Conservation (phyloP, 1,140 invertebrate genomes). For the Saccostrea glomerata region DNA sequence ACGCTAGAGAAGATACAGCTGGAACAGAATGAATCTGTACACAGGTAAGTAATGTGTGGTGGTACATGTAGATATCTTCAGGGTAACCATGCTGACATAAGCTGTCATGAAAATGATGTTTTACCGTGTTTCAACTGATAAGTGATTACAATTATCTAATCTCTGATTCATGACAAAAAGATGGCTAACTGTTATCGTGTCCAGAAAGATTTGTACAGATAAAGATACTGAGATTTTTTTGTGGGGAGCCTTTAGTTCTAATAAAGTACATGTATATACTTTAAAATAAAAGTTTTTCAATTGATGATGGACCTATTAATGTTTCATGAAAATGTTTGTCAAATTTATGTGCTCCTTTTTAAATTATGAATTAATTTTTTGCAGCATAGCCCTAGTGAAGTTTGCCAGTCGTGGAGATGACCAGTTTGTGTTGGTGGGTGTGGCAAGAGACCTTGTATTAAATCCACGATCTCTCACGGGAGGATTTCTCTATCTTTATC, state of each 20-base stretch:
- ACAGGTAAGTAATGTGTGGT: constrained; percentile 83
- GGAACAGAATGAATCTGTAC: constrained; percentile 97
- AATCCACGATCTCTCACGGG: constrained; percentile 89
- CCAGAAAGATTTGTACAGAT: not conserved
- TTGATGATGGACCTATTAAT: too few species aligned
- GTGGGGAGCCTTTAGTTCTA: too few species aligned
- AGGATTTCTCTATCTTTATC: constrained; percentile 93
- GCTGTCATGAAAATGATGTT: constrained; percentile 14
- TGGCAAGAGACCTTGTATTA: constrained; percentile 93
- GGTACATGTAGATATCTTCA: not conserved
- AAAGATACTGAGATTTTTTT: not conserved
- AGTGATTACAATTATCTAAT: not conserved
- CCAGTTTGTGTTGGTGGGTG: constrained; percentile 90
- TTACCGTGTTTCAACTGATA: constrained; percentile 21
- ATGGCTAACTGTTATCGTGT: not conserved
- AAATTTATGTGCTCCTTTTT: too few species aligned
- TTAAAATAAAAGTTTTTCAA: too few species aligned
- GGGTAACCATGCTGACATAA: not conserved
- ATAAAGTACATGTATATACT: too few species aligned
- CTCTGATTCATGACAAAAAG: not conserved
- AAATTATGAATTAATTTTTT: constrained; percentile 55
- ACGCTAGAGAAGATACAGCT: constrained; percentile 90
- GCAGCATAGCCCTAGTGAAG: constrained; percentile 86
- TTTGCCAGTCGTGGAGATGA: constrained; percentile 87
- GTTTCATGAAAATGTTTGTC: too few species aligned